Conservation (phyloP, 2,888 invertebrate genomes). For the Cordilura impudica region DNA sequence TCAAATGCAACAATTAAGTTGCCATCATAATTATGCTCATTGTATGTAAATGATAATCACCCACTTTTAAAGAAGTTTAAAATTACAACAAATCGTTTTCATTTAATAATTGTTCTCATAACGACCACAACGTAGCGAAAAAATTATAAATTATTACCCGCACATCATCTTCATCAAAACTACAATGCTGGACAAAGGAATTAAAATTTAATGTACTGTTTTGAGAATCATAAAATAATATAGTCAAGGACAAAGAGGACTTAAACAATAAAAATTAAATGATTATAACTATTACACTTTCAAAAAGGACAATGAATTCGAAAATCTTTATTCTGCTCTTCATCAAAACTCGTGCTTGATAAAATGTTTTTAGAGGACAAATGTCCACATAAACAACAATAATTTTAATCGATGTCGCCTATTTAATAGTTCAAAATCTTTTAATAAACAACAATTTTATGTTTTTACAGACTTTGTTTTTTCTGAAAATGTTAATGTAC, state of each 20-base stretch:
- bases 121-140: not conserved
- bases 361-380: not conserved
- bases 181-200: not conserved
- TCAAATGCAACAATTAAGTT: slow-evolving; percentile 11
- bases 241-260: not conserved
- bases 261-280: slow-evolving; percentile 1
- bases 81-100: not conserved
- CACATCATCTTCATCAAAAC: not conserved
- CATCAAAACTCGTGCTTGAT: not conserved
- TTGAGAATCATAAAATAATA: not conserved
- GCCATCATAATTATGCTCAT: not conserved
- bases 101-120: slow-evolving; percentile 4
- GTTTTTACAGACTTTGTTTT: no score
- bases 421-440: no score
- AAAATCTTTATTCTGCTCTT: no score
- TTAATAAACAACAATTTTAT: no score
- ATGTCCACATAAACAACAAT: no score
- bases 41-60: slow-evolving; percentile 8
- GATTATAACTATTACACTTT: not conserved
- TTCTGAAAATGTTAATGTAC: not conserved
- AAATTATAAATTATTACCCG: slow-evolving; percentile 11
- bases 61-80: slow-evolving; percentile 5
- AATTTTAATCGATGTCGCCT: no score
- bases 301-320: not conserved
- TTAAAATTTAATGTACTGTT: slow-evolving; percentile 1